Evolutionary conservation across 2,888 invertebrate genomes (phyloP), one percentile per base, ranked within the genome.

Genomic region (Linnaemya tessellans): DNA sequence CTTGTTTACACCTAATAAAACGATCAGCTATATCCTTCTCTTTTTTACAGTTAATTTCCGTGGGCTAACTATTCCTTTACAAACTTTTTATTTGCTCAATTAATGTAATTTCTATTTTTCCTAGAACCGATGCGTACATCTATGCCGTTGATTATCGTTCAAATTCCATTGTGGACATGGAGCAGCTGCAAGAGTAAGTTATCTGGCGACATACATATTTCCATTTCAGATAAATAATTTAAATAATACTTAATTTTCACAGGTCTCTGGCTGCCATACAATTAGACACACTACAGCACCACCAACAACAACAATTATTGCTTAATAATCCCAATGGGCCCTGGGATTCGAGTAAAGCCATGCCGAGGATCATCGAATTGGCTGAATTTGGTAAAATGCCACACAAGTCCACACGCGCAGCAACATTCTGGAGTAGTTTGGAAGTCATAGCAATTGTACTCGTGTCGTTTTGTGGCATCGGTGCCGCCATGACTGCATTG

Each of bases 91-190:
- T 13, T 22, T 22, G 11, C 1, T 38, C 7, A 20, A 22, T 18
- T n/a, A 30, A 38, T 49, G 30, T 74, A 30, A 20, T 73, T n/a
- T n/a, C n/a, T n/a, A n/a, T 54, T n/a, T 13, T n/a, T 60, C 78
- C 84, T 94, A 97, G 97, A 70, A 97, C 97, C 30, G 97, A 97
- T 89, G 94, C 97, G 93, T 97, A 96, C 89, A 94, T 97, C 81
- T 97, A 97, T 90, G 97, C 96, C 2, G 96, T 97, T 22, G 97
- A 97, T 93, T 96, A 96, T 0, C 93, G 95, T 87, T 95, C 96
- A 7, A 97, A 97, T 90, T 94, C 96, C 0, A 95, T 97, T 78
- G 95, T 97, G 62, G 96, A 97, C 89, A 96, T 96, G 94, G 96
- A 96, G 81, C 94, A 95, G 7, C 91, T 97, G 41, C 96, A 96